Evolutionary conservation across 2,113 vertebrate genomes (phyloP), one percentile per base, ranked within the genome.

Genomic region (Ornithorhynchus anatinus): DNA sequence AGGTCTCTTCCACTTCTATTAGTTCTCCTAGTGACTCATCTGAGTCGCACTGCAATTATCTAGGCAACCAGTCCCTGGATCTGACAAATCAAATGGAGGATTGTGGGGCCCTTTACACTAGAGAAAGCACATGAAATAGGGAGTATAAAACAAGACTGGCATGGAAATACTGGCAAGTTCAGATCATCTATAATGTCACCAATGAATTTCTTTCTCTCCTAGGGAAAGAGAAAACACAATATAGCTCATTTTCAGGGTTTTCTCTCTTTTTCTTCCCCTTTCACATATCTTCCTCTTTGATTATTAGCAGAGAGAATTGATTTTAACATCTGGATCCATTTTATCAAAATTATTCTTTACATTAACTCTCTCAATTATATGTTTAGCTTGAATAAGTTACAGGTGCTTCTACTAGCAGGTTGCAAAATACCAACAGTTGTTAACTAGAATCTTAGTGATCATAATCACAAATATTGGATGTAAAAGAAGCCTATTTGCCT

Each of bases 361-460:
- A 80, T 61, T 69, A 80, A 52, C 12, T 16, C 19, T 53, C n/a
- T 52, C 67, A 85, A 85, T 83, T 80, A 75, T 66, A 52, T 43
- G 61, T 80, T 75, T 80, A 82, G 69, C 54, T 17, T 5, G 43
- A 53, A 58, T 47, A 73, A 65, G 69, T n/a, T n/a, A n/a, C n/a
- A n/a, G n/a, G n/a, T n/a, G n/a, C n/a, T n/a, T n/a, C n/a, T n/a
- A n/a, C n/a, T n/a, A n/a, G n/a, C n/a, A n/a, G n/a, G n/a, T n/a
- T n/a, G n/a, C n/a, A n/a, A n/a, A n/a, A n/a, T 77, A 25, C 47
- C 8, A 5, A 56, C 70, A 60, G 70, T 59, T 72, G 19, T 11
- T 78, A 77, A 23, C n/a, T 70, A 65, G 10, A 75, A 76, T 59
- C 69, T 84, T 73, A 77, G 64, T 47, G 65, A 59, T n/a, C 33